Base-by-base conservation (phyloP, 2,888 invertebrate genomes). In the Melanargia galathea region DNA sequence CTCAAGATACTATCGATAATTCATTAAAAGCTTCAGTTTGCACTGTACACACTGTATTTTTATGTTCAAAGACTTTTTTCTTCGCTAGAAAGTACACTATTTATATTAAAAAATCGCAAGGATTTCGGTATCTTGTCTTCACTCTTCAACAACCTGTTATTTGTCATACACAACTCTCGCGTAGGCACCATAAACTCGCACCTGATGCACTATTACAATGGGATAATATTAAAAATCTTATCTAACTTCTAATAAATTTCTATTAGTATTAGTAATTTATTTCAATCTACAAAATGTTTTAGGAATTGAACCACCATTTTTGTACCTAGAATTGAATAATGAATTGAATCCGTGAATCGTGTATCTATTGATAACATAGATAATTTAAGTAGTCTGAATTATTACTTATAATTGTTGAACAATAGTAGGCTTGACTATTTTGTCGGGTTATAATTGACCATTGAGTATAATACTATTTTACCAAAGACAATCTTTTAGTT, bases 141-240 rank as follows among this genome's bases (percentile, higher is more conserved):
- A 83, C 43, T 86, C 83, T 90, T 78, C 86, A 83, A 90, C 91
- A 90, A 91, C 90, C 91, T 90, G 90, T 90, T 90, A 90, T 90
- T 88, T 87, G 86, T 84, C 84, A 87, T 86, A 86, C 80, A 86
- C 81, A 83, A 82, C 82, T 84, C 81, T 85, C 79, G 70, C 73
- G 72, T 76, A 77, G 74, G 81, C 86, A 87, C 84, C 82, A 82
- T 80, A 79, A 78, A 81, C 81, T 76, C 76, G 82, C 82, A 84
- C 80, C 79, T 79, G 72, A 73, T 73, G 69, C 70, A 75, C 71
- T 76, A 69, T 77, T 74, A 71, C 69, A 73, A 68, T 71, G 70
- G 70, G 65, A 71, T 77, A 76, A 73, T 68, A 67, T 70, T 74
- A 73, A 70, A 73, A 82, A 84, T 78, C 70, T 72, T 73, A 76